A percentile compares a stretch with the other conserved stretches of the same genome.
Conservation (phyloP, 2,888 invertebrate species). For the Mesoligia furuncula region DNA sequence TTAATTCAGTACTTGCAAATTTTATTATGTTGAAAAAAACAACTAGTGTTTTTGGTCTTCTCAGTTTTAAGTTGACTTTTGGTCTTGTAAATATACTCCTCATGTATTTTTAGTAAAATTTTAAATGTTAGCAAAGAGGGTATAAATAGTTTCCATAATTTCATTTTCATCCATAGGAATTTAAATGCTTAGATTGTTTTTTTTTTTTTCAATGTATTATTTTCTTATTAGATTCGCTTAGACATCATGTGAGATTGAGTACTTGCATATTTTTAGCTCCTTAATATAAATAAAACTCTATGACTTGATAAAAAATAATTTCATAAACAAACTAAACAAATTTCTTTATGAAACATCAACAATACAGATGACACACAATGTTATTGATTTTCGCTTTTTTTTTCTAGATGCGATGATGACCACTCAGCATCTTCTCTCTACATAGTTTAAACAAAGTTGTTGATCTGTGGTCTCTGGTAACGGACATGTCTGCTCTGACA, state of each 20-base stretch:
- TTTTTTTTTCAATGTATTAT: neutral
- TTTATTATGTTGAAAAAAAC: neutral
- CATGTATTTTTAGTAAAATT: conserved; percentile 7
- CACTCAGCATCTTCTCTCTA: neutral
- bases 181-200: neutral
- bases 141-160: conserved; percentile 1
- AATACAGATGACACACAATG: conserved; percentile 1
- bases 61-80: neutral
- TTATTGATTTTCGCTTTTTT: neutral
- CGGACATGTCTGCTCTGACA: neutral
- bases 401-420: neutral
- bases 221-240: neutral
- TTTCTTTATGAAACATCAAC: neutral
- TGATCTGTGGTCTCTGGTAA: neutral
- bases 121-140: neutral
- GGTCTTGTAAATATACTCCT: conserved; percentile 11
- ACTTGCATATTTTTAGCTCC: neutral
- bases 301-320: neutral
- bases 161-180: neutral
- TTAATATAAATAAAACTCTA: conserved; percentile 3
- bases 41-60: neutral
- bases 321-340: conserved; percentile 5
- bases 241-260: too few species aligned
- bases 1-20: conserved; percentile 39
- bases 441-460: neutral